Evolutionary conservation across 2,888 invertebrate species (phyloP).

Genomic region (Pedicia rivosa): DNA sequence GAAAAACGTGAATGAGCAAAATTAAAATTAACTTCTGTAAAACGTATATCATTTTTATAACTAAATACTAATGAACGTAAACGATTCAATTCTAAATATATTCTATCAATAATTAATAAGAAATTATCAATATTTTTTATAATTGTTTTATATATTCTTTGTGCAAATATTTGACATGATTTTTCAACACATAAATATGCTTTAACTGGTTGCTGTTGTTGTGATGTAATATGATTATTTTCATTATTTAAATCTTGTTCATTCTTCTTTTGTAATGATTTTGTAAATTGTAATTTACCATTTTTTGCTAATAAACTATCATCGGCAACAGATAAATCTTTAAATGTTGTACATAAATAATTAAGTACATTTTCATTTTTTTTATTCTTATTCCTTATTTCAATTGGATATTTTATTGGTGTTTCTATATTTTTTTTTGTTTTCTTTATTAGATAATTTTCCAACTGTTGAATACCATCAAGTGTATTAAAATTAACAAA

Average conservation of each 20-base stretch:
- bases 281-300: too few relatives aligned
- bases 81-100: conserved; percentile 52
- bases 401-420: not conserved
- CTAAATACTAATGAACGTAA: conserved; percentile 49
- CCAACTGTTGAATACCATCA: conserved; percentile 58
- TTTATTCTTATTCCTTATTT: conserved; percentile 5
- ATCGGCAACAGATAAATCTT: too few relatives aligned
- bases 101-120: conserved; percentile 37
- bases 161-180: conserved; percentile 48
- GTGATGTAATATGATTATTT: too few relatives aligned
- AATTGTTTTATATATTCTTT: conserved; percentile 47
- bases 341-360: conserved; percentile 16
- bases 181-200: conserved; percentile 42
- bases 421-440: conserved; percentile 5
- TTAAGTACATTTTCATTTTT: conserved; percentile 14
- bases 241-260: too few relatives aligned
- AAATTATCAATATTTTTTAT: conserved; percentile 38
- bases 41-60: conserved; percentile 51
- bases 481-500: conserved; percentile 60
- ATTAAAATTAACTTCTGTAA: conserved; percentile 44
- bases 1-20: conserved; percentile 49
- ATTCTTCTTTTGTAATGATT: too few relatives aligned
- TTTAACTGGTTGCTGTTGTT: conserved; percentile 1
- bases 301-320: too few relatives aligned
- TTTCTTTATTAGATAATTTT: conserved; percentile 43